Evolutionary conservation across 2,797 vertebrate species (phyloP), one percentile per base, ranked within the genome.

Genomic region (Loriculus beryllinus): DNA sequence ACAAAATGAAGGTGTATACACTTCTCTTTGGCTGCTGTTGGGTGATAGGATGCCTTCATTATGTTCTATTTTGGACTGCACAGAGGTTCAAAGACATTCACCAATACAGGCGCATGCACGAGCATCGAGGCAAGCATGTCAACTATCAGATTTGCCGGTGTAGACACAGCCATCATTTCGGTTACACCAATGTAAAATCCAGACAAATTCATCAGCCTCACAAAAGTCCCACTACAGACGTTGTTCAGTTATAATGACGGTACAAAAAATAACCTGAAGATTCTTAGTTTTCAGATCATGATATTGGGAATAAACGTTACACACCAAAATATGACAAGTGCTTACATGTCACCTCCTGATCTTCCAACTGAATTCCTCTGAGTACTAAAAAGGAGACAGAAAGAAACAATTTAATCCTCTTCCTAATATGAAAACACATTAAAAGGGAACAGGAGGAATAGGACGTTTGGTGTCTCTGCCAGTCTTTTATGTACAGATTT

Each of bases 261-360:
- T 70, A 45, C 39, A 42, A 74, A 70, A 70, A 79, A 79, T 19
- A 69, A 65, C 12, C 51, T 1, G 3, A 67, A 89, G 57, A 49
- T 60, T 78, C 86, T 85, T 54, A n/a, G 52, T 48, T 90, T 93
- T 82, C 78, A 70, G 52, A 69, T 79, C 29, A 63, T 40, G 47
- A 49, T 60, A 26, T 37, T 70, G 10, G 26, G 19, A 78, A 69
- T 68, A 80, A 83, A 69, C 2, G 4, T 48, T 48, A 47, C 47
- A 25, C 6, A 33, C 77, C 16, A 74, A 88, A 87, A 87, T 72
- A 52, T 8, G 4, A 31, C 23, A 81, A 72, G 23, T 8, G 19
- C n/a, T 77, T 47, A 72, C 31, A 17, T 23, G 33, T 86, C 0
- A 0, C 33, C 35, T 88, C 52, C 54, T 92, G 76, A 57, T 90